Percentiles rank a stretch among this genome's conserved stretches.
Evolutionary conservation across 2,888 invertebrate species (phyloP).

Genomic region (Habroteleia sp.): DNA sequence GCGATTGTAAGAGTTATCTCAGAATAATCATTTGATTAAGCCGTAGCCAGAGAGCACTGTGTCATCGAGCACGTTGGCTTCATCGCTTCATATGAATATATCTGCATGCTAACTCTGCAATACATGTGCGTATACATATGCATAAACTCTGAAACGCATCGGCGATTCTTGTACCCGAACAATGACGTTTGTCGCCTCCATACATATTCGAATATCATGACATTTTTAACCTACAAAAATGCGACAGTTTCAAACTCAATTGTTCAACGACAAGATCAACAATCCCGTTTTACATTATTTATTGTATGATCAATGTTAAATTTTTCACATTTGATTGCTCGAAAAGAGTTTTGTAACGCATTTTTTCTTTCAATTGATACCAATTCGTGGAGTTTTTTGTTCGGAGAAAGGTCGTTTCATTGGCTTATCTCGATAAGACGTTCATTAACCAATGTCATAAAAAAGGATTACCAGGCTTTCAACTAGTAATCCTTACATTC

Average conservation of each 20-base stretch:
- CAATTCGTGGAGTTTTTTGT: conserved; percentile 14
- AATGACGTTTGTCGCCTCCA: conserved; percentile 22
- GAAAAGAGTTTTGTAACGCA: neutral
- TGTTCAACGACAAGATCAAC: conserved; percentile 24
- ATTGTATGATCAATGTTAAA: conserved; percentile 3
- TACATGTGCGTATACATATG: conserved; percentile 45
- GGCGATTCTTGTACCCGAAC: conserved; percentile 45
- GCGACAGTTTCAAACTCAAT: conserved; percentile 22
- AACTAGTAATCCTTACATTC: conserved; percentile 8
- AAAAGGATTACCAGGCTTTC: conserved; percentile 22
- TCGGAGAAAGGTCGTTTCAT: neutral
- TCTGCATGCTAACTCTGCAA: conserved; percentile 47
- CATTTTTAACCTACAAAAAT: conserved; percentile 46
- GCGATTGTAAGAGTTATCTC: conserved; percentile 76
- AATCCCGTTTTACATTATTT: conserved; percentile 17
- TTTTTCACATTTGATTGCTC: conserved; percentile 1
- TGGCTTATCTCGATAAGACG: conserved; percentile 11
- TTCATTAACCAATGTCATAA: conserved; percentile 20
- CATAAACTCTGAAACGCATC: conserved; percentile 35
- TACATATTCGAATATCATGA: conserved; percentile 31
- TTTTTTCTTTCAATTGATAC: conserved; percentile 5
- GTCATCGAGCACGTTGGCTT: conserved; percentile 68
- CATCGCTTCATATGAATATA: conserved; percentile 44
- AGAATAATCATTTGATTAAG: conserved; percentile 79
- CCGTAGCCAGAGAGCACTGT: conserved; percentile 68